A percentile compares a stretch with the other conserved stretches of the same genome.
Conservation (phyloP, 2,888 invertebrate genomes). For the Carterocephalus palaemon region DNA sequence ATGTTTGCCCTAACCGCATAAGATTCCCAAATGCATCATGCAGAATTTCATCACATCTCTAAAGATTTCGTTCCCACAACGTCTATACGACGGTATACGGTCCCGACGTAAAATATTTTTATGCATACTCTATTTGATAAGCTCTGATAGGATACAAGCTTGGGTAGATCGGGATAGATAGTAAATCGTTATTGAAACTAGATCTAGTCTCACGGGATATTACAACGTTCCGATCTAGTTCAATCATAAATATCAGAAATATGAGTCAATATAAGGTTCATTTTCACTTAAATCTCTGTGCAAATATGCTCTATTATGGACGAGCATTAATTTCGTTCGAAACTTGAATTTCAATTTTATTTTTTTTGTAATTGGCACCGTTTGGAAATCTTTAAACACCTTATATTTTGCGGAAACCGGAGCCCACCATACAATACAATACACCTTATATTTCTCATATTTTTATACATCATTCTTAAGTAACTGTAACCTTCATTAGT, state of each 20-base stretch:
- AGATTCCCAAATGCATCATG: conserved; percentile 1
- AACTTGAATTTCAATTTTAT: conserved; percentile 8
- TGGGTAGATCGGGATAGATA: too few relatives aligned
- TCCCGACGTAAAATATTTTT: conserved; percentile 23
- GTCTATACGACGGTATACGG: too few relatives aligned
- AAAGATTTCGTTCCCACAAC: conserved; percentile 3
- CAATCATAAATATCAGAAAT: conserved; percentile 21
- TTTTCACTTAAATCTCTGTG: too few relatives aligned
- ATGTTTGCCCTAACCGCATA: too few relatives aligned
- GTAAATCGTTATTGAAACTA: conserved; percentile 25
- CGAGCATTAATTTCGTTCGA: too few relatives aligned
- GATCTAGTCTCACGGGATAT: conserved; percentile 27
- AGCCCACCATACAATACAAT: too few relatives aligned
- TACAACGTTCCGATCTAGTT: conserved; percentile 18
- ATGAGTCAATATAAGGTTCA: too few relatives aligned
- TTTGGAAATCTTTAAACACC: conserved; percentile 1
- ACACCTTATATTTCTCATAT: too few relatives aligned
- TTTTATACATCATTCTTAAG: too few relatives aligned
- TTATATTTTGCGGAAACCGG: too few relatives aligned
- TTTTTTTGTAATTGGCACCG: neutral
- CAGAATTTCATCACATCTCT: neutral
- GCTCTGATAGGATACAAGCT: conserved; percentile 20
- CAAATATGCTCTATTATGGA: too few relatives aligned
- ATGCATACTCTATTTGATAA: conserved; percentile 25
- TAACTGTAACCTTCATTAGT: too few relatives aligned